phyloP scores from a whole-genome alignment of 2,113 vertebrate species.

The Malurus elegans region DNA sequence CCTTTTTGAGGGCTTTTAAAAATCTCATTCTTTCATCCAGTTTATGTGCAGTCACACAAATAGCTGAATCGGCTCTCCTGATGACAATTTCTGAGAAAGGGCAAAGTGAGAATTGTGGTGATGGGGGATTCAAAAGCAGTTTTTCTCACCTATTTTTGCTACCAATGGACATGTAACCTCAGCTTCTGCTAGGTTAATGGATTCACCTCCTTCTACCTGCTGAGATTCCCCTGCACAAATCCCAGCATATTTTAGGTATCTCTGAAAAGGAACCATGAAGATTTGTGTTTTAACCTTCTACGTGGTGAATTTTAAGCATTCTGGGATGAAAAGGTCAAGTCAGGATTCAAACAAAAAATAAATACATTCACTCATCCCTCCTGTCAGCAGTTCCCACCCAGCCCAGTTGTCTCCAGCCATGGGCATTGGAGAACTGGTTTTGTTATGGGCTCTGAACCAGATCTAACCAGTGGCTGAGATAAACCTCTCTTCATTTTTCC shows the following conservation, averaged over 20 bases:
- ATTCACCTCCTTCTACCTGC: background rate
- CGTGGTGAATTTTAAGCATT: background rate
- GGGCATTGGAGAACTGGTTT: background rate
- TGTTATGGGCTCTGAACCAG: background rate
- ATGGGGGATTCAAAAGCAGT: background rate
- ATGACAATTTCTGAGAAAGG: background rate
- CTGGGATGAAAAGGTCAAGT: background rate
- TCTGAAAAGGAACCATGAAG: background rate
- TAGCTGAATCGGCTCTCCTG: background rate
- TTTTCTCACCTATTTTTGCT: background rate
- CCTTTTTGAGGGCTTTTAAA: background rate
- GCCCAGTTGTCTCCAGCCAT: background rate
- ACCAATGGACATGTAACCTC: background rate
- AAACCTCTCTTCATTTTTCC: background rate
- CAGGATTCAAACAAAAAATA: background rate
- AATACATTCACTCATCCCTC: background rate
- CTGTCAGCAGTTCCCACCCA: background rate
- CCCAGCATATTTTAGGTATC: background rate
- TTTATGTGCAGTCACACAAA: background rate
- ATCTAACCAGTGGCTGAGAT: background rate
- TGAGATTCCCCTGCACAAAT: background rate
- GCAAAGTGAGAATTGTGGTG: background rate
- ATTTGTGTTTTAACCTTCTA: background rate
- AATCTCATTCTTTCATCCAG: background rate
- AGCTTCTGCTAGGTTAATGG: background rate